Base-by-base conservation (phyloP, 2,888 invertebrate species). In the Drosophila emarginata region DNA sequence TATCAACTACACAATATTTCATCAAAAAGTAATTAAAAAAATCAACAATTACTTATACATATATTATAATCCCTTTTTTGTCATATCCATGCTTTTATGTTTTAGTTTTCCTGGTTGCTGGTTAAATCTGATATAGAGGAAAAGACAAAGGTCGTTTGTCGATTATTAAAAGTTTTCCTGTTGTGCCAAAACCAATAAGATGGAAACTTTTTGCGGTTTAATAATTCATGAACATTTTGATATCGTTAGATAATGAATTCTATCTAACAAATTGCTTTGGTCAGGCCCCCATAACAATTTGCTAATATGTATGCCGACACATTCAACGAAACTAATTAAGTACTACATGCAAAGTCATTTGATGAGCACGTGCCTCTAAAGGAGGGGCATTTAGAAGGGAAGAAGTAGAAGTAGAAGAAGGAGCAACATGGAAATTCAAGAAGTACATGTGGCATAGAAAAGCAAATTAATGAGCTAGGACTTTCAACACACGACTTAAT, bases 391-490 rank as follows among this genome's bases (percentile, higher is more conserved):
- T 5, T 6, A 26, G 26, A 4, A 23, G n/a, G n/a, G n/a, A n/a
- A n/a, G n/a, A 23, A 23, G 28, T 1, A 28, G 32, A 32, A 9
- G 32, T 1, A 32, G 32, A 32, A 32, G 11, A 1, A n/a, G 18
- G 0, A 36, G 36, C 5, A 36, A 12, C n/a, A 28, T 26, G 32
- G 32, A 36, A 56, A 54, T 7, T 36, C 15, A 5, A 56, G 36
- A 37, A 36, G 37, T 82, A 52, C 58, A 39, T 53, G 39, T 62
- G 56, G 64, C 18, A 28, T 36, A 12, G 45, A 18, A 58, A 45
- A 64, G 32, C 26, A 71, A 81, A 82, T 84, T 83, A 84, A 84
- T 82, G 85, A 74, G 79, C 76, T 72, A 68, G 56, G 76, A 74
- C 70, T 71, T 66, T 73, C 63, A 58, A 59, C 58, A 71, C 65